Percentiles rank a stretch among this genome's conserved stretches.
Conservation (phyloP, 1,140 invertebrate species). For the Zaprionus lachaisei region DNA sequence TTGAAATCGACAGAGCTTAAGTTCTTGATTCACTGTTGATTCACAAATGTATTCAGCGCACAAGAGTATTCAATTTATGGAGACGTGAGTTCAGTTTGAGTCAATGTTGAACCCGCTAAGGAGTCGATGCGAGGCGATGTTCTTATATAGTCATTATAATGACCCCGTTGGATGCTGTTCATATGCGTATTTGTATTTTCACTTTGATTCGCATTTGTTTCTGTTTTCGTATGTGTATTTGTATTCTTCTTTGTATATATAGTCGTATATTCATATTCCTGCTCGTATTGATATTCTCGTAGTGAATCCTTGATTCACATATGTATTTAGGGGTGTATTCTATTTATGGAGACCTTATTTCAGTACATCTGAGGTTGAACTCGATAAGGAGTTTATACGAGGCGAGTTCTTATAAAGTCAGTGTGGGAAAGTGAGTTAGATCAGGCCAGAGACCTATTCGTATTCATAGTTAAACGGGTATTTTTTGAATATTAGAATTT, state of each 20-base stretch:
- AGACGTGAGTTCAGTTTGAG: not conserved
- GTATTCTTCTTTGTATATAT: not conserved
- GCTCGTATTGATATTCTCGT: not conserved
- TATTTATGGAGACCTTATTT: not conserved
- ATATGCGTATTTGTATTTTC: not conserved
- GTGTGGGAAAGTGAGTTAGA: not conserved
- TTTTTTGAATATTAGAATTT: too few relatives aligned
- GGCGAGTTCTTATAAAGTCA: not conserved
- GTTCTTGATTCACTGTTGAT: conserved; percentile 6
- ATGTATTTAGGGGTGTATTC: not conserved
- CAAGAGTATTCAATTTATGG: conserved; percentile 1
- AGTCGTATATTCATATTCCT: not conserved
- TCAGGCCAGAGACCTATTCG: not conserved
- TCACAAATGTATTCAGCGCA: not conserved
- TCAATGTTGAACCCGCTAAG: conserved; percentile 3
- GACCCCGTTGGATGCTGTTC: not conserved
- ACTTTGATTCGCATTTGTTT: not conserved
- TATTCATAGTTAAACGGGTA: not conserved
- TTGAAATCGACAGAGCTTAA: conserved; percentile 1
- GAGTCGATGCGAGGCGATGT: not conserved
- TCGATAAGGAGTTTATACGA: not conserved
- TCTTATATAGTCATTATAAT: not conserved
- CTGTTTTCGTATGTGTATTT: not conserved
- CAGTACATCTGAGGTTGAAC: not conserved
- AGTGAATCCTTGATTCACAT: not conserved